phyloP scores from a whole-genome alignment of 2,113 vertebrate genomes.

The Callipepla squamata region DNA sequence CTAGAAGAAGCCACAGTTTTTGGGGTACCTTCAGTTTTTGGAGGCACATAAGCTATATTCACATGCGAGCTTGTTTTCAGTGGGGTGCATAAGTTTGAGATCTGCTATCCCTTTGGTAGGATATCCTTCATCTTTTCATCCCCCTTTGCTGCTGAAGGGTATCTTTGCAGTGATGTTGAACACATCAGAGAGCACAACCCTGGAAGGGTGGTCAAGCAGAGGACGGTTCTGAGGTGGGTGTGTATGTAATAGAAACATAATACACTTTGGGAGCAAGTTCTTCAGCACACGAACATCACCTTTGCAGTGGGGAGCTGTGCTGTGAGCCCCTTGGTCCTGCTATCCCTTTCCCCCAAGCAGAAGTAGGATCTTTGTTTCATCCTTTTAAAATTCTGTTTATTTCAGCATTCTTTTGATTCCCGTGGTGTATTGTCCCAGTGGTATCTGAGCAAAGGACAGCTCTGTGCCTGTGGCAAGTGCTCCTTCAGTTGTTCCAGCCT shows the following conservation, averaged over 20 bases:
- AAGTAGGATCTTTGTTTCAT: accelerated
- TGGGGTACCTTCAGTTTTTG: not conserved
- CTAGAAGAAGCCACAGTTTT: not conserved
- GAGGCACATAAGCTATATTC: not conserved
- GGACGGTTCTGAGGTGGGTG: not conserved
- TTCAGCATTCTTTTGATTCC: constrained; percentile 45
- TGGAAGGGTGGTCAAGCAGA: not conserved
- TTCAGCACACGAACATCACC: not conserved
- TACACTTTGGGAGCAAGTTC: not conserved
- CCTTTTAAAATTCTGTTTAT: constrained; percentile 1
- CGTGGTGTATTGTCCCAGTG: not conserved
- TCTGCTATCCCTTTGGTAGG: not conserved
- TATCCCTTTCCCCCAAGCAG: not conserved
- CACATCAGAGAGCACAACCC: not conserved
- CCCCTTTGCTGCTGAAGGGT: not conserved
- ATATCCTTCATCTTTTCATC: not conserved
- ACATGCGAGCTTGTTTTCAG: not conserved
- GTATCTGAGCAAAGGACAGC: constrained; percentile 56
- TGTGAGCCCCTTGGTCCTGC: not conserved
- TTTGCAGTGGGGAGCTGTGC: not conserved
- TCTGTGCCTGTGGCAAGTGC: not conserved
- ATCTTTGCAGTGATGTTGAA: not conserved
- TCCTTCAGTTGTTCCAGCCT: constrained; percentile 41
- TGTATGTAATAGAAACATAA: not conserved
- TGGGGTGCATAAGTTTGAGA: not conserved